phyloP scores from a whole-genome alignment of 2,113 vertebrate genomes.

The Pteruthius melanotis region DNA sequence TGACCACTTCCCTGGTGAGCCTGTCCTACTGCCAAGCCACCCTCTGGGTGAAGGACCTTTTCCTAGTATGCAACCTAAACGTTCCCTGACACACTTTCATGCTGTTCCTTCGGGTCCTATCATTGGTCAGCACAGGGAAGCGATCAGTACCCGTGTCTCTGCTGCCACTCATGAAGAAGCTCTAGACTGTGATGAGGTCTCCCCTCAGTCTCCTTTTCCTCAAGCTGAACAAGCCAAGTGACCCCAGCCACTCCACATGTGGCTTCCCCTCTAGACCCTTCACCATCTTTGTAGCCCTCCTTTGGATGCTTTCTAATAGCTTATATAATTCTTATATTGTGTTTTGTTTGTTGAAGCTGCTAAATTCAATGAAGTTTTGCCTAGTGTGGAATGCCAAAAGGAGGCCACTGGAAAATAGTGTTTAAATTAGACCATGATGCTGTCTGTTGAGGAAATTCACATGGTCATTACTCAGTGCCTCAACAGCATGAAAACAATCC shows the following conservation, averaged over 20 bases:
- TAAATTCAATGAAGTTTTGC: not conserved
- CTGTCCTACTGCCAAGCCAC: not conserved
- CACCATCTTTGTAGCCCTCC: not conserved
- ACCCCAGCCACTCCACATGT: not conserved
- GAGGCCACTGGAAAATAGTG: not conserved
- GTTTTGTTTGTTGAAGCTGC: not conserved
- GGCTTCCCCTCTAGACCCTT: not conserved
- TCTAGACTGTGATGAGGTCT: not conserved
- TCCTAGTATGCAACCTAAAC: not conserved
- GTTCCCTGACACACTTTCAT: not conserved
- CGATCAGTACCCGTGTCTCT: accelerated
- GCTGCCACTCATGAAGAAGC: not conserved
- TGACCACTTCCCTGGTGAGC: not conserved
- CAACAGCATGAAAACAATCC: not conserved
- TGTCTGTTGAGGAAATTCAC: not conserved
- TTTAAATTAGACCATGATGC: not conserved
- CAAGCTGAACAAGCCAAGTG: not conserved
- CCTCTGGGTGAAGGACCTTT: not conserved
- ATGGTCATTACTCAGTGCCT: not conserved
- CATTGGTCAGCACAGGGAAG: not conserved
- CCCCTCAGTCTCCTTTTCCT: not conserved
- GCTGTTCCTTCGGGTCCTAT: accelerated
- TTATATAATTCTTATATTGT: not conserved
- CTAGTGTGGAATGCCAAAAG: not conserved
- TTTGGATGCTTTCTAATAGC: not conserved